Conservation (phyloP, 2,113 vertebrate genomes). For the Carassius carassius region DNA sequence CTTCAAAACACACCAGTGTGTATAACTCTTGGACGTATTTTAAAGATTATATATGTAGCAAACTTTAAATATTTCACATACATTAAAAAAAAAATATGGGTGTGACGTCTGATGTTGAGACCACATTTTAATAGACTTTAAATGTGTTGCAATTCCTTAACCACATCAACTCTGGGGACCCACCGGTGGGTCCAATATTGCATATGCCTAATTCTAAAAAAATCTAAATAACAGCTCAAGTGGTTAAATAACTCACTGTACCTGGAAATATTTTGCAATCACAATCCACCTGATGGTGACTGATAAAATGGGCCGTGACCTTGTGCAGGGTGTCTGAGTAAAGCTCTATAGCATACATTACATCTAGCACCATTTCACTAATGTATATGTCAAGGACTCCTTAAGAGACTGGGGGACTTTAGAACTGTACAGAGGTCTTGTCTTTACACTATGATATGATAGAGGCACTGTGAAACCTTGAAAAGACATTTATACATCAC, state of each 20-base stretch:
- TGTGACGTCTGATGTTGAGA: too few species aligned
- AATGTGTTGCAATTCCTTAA: neutral
- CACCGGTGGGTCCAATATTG: too few species aligned
- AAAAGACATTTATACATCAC: neutral
- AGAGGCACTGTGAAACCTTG: constrained; percentile 6
- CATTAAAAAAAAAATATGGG: too few species aligned
- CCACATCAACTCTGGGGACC: too few species aligned
- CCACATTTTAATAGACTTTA: neutral
- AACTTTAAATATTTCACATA: too few species aligned
- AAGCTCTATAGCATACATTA: neutral
- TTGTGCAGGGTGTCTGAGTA: too few species aligned
- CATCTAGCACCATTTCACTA: constrained; percentile 17
- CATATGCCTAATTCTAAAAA: too few species aligned
- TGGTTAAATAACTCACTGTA: neutral
- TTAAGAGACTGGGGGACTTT: neutral
- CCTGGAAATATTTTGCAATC: neutral
- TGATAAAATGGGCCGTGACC: neutral
- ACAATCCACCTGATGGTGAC: neutral
- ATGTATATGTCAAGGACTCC: neutral
- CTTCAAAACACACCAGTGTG: too few species aligned
- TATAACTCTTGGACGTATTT: too few species aligned
- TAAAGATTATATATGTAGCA: too few species aligned
- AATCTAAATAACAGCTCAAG: too few species aligned
- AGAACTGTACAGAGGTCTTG: neutral
- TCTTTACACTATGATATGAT: constrained; percentile 27